Base-by-base conservation (phyloP, 2,797 vertebrate species). In the Oryzias sinensis region DNA sequence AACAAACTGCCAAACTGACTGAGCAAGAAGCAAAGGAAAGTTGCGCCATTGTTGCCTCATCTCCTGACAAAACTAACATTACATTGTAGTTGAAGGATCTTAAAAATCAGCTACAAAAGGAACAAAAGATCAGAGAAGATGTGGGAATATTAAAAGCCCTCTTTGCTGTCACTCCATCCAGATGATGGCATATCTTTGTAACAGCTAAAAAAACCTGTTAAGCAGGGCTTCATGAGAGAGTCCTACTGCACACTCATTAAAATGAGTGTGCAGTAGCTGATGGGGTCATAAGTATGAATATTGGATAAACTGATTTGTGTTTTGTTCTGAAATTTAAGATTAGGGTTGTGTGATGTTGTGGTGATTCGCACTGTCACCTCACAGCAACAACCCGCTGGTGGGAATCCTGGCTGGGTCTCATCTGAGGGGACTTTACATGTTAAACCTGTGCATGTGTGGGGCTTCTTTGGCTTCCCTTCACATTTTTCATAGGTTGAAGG, bases 31-130 rank as follows among this genome's bases (percentile, higher is more conserved):
- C 49, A 50, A 50, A 50, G 46, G 64, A 49, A 59, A 42, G 59
- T 83, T 83, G 73, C 80, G 56, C 45, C 7, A 25, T 47, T 52
- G 44, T 80, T 84, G 65, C 78, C 69, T 82, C 77, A 84, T 70
- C 59, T 49, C 52, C 74, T 53, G 41, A 68, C 56, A 75, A 72
- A 76, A 74, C 50, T 48, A 72, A 70, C 53, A 59, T 33, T 65
- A 70, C 33, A 55, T 14, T 55, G 49, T 60, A 73, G 69, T 57
- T 65, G 62, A 70, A 49, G 56, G 18, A 55, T 43, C 66, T 65
- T 47, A 72, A 59, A 72, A 79, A 60, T 60, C 53, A 40, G 59
- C 64, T 56, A 74, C 68, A 81, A 74, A 81, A 72, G 53, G 15
- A 62, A 57, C 24, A 66, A 58, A 57, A 65, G 69, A 83, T 81